Base-by-base conservation (phyloP, 2,888 invertebrate genomes). In the Leucania comma region DNA sequence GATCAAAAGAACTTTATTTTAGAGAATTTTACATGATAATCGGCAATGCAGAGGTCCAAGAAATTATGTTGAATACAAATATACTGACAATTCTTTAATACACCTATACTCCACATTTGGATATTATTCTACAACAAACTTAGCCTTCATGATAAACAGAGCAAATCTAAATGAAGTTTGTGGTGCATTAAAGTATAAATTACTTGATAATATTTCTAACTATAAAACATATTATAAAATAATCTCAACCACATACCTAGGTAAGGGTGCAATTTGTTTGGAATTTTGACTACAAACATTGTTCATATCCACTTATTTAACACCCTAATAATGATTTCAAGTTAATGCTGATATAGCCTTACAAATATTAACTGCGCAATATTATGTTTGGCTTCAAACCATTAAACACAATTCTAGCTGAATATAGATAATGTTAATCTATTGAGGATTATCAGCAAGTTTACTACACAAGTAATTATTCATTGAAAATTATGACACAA, bases 1-100 rank as follows among this genome's bases (percentile, higher is more conserved):
- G 96, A 96, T 96, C 96, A 96, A 96, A 96, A 96, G 95, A 96
- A 96, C 95, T 96, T 96, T 96, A 96, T 95, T 96, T 95, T 94
- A 94, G 93, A 95, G 94, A 95, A 94, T 94, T 92, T 95, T 95
- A 95, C 95, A 95, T 94, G 92, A 94, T 93, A 94, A 95, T 95
- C 95, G 95, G 95, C 95, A 95, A 95, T 96, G 95, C 95, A 95
- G 93, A 96, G 93, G 92, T 93, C 92, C 90, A 91, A 95, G 92
- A 94, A 95, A 95, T 93, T 90, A 95, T 94, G 90, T 93, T 91
- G 88, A 93, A 93, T 94, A 95, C 91, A 94, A 95, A 93, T 94
- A 93, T 94, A 94, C 91, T 93, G 93, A 94, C 90, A 93, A 93
- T 90, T 92, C 88, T 93, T 94, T 90, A 93, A 90, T 94, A 94